Percentiles rank a stretch among this genome's conserved stretches.
Evolutionary conservation across 2,797 vertebrate species (phyloP).

Genomic region (Petrocephalus sullivani): DNA sequence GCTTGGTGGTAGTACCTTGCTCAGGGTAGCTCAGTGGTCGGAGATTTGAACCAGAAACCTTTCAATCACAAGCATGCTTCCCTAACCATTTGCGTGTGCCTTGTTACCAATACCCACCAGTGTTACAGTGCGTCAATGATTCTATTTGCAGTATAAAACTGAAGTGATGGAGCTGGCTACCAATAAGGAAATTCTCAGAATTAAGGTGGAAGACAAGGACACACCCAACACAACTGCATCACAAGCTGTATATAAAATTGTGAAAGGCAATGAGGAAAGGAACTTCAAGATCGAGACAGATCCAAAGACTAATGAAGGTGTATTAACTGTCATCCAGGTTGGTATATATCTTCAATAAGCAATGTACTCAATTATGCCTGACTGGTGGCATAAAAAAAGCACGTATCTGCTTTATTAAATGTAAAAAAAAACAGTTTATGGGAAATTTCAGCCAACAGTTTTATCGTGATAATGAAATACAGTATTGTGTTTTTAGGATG

Average conservation of each 20-base stretch:
- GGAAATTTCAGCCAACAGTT: neutral
- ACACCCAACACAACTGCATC: slow-evolving; percentile 57
- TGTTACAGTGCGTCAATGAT: neutral
- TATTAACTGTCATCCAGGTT: slow-evolving; percentile 72
- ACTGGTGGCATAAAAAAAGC: neutral
- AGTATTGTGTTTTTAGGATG: neutral
- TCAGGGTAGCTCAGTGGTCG: no score
- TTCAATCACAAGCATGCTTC: neutral
- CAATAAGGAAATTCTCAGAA: slow-evolving; percentile 40
- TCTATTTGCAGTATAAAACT: slow-evolving; percentile 42
- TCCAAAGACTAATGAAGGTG: slow-evolving; percentile 67
- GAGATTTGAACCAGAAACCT: no score
- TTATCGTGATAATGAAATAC: neutral
- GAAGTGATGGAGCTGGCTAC: slow-evolving; percentile 46
- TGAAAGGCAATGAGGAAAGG: slow-evolving; percentile 58
- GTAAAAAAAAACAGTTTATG: neutral
- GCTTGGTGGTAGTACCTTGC: no score
- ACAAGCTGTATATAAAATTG: slow-evolving; percentile 58
- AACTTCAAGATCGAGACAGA: slow-evolving; percentile 66
- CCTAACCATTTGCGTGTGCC: neutral
- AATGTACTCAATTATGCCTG: neutral
- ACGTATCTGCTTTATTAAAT: neutral
- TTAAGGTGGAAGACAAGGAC: slow-evolving; percentile 66
- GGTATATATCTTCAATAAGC: slow-evolving; percentile 4
- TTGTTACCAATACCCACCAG: neutral